A percentile compares a stretch with the other conserved stretches of the same genome.
Evolutionary conservation across 2,797 vertebrate species (phyloP).

Genomic region (Diceros bicornis): DNA sequence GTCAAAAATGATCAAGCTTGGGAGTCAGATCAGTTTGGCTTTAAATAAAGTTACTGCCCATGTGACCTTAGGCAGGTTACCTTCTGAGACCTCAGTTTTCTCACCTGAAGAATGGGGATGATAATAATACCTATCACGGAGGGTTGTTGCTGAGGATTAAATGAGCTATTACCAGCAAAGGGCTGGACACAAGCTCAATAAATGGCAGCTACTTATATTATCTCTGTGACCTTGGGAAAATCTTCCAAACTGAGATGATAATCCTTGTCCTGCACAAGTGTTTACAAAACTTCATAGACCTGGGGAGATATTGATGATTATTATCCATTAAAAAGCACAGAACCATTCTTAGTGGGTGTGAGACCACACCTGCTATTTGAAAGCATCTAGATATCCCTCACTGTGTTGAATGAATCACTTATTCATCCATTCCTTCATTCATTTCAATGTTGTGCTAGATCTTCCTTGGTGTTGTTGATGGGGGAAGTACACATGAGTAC

Average conservation of each 20-base stretch:
- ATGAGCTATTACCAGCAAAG: not conserved
- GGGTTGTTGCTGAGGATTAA: not conserved
- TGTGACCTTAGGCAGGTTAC: not conserved
- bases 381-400: not conserved
- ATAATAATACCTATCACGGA: not conserved
- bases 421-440: not conserved
- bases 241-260: not conserved
- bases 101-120: not conserved
- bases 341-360: not conserved
- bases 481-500: not conserved
- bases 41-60: not conserved
- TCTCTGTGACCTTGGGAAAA: not conserved
- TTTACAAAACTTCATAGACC: not conserved
- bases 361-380: not conserved
- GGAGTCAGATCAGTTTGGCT: conserved; percentile 2
- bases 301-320: not conserved
- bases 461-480: not conserved
- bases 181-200: not conserved
- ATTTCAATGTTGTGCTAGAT: not conserved
- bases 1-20: not conserved
- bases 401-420: not conserved
- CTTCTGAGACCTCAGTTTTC: not conserved
- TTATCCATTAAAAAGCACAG: not conserved
- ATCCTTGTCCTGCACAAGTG: not conserved
- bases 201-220: not conserved